Evolutionary conservation across 2,113 vertebrate genomes (phyloP).

Genomic region (Otis tarda): DNA sequence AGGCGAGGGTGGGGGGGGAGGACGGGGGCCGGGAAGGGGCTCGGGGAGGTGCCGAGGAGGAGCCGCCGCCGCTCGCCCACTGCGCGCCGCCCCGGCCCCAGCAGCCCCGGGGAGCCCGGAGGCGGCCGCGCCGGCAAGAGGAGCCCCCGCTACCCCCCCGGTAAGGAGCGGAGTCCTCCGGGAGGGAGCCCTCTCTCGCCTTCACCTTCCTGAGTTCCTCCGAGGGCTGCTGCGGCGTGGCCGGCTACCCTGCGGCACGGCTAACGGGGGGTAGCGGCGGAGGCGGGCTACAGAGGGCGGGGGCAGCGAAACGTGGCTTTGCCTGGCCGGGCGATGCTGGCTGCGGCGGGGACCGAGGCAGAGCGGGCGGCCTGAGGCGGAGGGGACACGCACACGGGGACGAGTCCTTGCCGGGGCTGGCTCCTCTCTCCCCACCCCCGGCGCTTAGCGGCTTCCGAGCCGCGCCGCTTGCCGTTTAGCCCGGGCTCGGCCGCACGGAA

Average conservation of each 20-base stretch:
- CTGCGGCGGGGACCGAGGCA: not conserved
- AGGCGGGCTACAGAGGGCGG: not conserved
- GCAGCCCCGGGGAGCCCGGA: not conserved
- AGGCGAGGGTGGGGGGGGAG: not conserved
- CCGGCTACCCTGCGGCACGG: not conserved
- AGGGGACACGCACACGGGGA: not conserved
- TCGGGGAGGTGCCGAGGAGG: not conserved
- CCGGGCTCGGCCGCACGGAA: not conserved
- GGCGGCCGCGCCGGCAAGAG: not conserved
- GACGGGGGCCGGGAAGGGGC: not conserved
- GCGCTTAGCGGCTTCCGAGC: not conserved
- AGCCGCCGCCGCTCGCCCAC: not conserved
- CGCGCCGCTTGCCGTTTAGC: not conserved
- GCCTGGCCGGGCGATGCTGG: not conserved
- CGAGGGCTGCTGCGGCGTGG: not conserved
- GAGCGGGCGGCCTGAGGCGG: not conserved
- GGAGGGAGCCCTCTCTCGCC: not conserved
- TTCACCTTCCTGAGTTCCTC: too few relatives aligned
- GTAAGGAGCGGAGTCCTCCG: not conserved
- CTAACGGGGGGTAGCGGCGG: not conserved
- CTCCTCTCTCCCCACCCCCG: not conserved
- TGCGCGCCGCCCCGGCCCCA: not conserved
- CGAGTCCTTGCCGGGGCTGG: not conserved
- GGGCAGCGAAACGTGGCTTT: not conserved
- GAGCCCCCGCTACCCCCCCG: not conserved